Conservation (phyloP, 1,140 invertebrate genomes). For the Microplitis mediator region DNA sequence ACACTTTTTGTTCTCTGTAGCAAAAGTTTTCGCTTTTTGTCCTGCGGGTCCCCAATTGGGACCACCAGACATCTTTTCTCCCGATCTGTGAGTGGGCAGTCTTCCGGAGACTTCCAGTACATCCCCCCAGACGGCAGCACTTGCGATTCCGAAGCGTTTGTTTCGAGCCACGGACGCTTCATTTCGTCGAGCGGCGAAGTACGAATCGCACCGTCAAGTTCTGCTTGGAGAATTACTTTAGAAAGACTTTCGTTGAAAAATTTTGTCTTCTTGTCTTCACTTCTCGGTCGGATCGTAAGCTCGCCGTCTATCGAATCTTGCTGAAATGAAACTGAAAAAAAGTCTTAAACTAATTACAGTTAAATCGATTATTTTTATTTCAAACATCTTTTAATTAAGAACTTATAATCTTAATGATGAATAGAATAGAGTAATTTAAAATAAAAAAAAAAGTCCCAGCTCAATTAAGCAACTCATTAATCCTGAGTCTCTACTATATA, state of each 20-base stretch:
- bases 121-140: not conserved
- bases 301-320: constrained; percentile 51
- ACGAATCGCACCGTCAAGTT: not conserved
- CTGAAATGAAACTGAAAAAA: constrained; percentile 55
- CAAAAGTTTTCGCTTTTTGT: constrained; percentile 54
- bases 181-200: no score
- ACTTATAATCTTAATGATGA: no score
- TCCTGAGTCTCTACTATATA: no score
- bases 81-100: constrained; percentile 48
- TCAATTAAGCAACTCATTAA: no score
- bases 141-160: not conserved
- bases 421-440: no score
- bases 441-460: no score
- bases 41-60: constrained; percentile 53
- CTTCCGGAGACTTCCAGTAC: not conserved
- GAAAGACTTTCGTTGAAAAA: not conserved
- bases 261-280: constrained; percentile 21
- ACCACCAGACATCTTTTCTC: constrained; percentile 58
- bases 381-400: no score
- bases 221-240: not conserved
- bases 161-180: no score
- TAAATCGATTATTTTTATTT: not conserved
- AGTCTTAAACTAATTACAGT: not conserved
- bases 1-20: constrained; percentile 49
- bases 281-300: constrained; percentile 18